These are phyloP conservation scores for Hyperoplus immaculatus DNA, from an alignment of 2,797 vertebrate species.

Conservation along the genomic window DNA sequence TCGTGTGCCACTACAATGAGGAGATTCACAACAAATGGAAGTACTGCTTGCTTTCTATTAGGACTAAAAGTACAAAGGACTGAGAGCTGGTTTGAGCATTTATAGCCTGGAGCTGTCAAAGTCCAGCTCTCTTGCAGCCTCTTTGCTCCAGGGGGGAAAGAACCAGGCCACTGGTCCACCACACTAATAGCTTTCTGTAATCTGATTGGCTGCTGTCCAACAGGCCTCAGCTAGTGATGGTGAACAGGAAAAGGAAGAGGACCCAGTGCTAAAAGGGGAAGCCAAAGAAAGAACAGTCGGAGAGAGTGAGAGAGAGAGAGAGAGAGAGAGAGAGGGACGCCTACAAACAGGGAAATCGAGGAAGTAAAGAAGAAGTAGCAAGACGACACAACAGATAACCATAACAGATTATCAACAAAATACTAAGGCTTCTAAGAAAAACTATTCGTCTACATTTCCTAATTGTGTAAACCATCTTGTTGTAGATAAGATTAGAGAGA, in stretches of 20 bases:
- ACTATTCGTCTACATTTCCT: neutral
- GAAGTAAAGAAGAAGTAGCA: neutral
- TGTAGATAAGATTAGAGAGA: neutral
- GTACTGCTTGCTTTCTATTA: slow-evolving; percentile 5
- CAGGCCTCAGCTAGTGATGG: slow-evolving; percentile 86
- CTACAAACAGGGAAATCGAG: slow-evolving; percentile 20
- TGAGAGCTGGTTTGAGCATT: slow-evolving; percentile 40
- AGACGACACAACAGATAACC: neutral
- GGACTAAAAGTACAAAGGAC: slow-evolving; percentile 24
- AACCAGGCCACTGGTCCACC: slow-evolving; percentile 70
- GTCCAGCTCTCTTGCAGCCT: slow-evolving; percentile 34
- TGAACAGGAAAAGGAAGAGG: slow-evolving; percentile 95
- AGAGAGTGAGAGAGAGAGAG: slow-evolving; percentile 22
- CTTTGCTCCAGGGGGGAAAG: slow-evolving; percentile 25
- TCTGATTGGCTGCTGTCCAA: slow-evolving; percentile 91
- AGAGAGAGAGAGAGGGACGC: slow-evolving; percentile 16
- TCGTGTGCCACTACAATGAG: neutral
- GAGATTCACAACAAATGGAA: slow-evolving; percentile 9
- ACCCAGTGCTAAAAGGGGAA: slow-evolving; percentile 91
- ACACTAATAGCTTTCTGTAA: slow-evolving; percentile 81
- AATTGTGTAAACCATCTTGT: neutral
- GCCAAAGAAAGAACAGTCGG: slow-evolving; percentile 84
- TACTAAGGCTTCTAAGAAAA: neutral
- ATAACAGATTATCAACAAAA: neutral
- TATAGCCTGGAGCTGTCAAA: slow-evolving; percentile 25